Base-by-base conservation (phyloP, 2,797 vertebrate species). In the Gymnocypris eckloni region DNA sequence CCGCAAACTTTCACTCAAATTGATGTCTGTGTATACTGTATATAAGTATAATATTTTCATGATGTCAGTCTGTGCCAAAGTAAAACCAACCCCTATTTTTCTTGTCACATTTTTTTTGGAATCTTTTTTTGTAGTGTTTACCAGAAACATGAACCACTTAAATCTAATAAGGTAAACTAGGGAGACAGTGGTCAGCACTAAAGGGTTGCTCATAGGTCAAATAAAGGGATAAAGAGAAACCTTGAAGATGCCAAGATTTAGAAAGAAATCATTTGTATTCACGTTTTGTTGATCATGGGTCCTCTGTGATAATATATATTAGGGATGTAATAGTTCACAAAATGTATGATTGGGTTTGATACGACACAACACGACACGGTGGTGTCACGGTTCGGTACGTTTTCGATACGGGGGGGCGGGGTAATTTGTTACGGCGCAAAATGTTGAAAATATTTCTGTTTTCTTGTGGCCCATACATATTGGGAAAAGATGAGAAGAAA, bases 1-100 rank as follows among this genome's bases (percentile, higher is more conserved):
- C 79, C 18, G 6, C 64, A 81, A 81, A 81, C 64, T 39, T 81
- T 69, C 28, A 52, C 64, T 50, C 64, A 81, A 48, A 80, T 48
- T 48, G 25, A 66, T 80, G 43, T 25, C 15, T 64, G 22, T 66
- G 16, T 48, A 66, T 39, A 56, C 52, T 77, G 52, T 43, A 43
- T 25, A 43, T 33, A 41, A 22, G 16, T 66, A 33, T 22, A 79
- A 66, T 66, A 33, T 59, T 15, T 33, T 37, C 41, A 79, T 66
- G n/a, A 48, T 61, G 22, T 28, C 39, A 64, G 76, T 4, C 76
- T 64, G n/a, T 64, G n/a, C 61, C 77, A 79, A 79, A 79, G 22
- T 41, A 11, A 22, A 80, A 67, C 45, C 72, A 72, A 76, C 52
- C 66, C 33, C 39, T 61, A 79, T 79, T 75, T 33, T 45, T 72